Percentiles rank a stretch among this genome's conserved stretches.
These are phyloP conservation scores for Nymphalis polychloros DNA, from an alignment of 2,888 invertebrate species.

Conservation along the genomic window DNA sequence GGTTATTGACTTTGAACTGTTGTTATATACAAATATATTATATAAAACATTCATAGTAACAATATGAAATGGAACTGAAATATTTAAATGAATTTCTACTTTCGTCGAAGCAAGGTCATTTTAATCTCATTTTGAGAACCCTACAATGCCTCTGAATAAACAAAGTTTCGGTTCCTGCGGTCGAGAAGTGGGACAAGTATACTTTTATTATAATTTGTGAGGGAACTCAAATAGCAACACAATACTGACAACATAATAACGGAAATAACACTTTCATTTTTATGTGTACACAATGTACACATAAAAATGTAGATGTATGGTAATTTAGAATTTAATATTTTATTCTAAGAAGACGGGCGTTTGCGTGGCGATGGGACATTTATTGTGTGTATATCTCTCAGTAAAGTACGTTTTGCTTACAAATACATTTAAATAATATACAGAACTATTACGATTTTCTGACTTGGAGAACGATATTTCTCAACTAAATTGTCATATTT, in stretches of 20 bases:
- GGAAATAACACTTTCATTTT: conserved; percentile 17
- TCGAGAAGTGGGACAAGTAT: conserved; percentile 17
- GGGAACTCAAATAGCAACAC: conserved; percentile 22
- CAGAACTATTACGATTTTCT: too few species aligned
- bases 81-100: conserved; percentile 2
- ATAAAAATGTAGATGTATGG: not conserved
- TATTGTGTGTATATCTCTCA: too few species aligned
- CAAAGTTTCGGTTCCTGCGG: conserved; percentile 16
- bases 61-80: not conserved
- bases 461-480: too few species aligned
- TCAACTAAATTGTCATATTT: too few species aligned
- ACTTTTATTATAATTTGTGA: conserved; percentile 29
- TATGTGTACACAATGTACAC: too few species aligned
- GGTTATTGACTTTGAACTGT: too few species aligned
- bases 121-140: conserved; percentile 17
- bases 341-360: too few species aligned
- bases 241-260: conserved; percentile 27
- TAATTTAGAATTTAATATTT: too few species aligned
- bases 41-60: too few species aligned
- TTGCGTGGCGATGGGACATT: too few species aligned
- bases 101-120: not conserved
- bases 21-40: too few species aligned
- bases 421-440: too few species aligned
- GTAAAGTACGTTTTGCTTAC: not conserved
- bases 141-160: conserved; percentile 21